Percentiles rank a stretch among this genome's conserved stretches.
Conservation (phyloP, 2,888 invertebrate species). For the Taphrorychus bicolor region DNA sequence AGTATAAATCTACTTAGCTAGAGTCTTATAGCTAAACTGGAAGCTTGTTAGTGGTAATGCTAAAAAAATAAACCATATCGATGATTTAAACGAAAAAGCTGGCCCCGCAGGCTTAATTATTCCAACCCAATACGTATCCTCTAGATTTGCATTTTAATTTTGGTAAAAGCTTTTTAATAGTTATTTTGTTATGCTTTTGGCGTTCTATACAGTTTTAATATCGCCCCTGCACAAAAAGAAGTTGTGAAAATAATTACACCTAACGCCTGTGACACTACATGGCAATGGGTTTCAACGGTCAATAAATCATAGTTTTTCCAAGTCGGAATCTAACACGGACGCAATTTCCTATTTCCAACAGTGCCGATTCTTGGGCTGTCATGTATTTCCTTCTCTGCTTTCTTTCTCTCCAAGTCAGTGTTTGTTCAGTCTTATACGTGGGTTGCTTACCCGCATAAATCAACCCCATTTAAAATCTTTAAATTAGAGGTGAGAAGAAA, state of each 20-base stretch:
- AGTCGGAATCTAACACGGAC: constrained; percentile 20
- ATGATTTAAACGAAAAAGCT: background rate
- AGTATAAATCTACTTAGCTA: constrained; percentile 2
- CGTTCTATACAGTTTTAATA: constrained; percentile 18
- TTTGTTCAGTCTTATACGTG: constrained; percentile 25
- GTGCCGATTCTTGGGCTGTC: constrained; percentile 32
- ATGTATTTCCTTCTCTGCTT: constrained; percentile 27
- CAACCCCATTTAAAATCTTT: constrained; percentile 34
- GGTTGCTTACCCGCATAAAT: constrained; percentile 30
- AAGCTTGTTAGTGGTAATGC: constrained; percentile 1
- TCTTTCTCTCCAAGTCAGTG: constrained; percentile 25
- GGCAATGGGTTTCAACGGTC: constrained; percentile 19
- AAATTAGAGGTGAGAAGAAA: constrained; percentile 28
- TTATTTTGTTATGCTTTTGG: constrained; percentile 17
- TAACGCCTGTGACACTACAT: constrained; percentile 2
- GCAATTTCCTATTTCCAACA: constrained; percentile 29
- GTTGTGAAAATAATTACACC: background rate
- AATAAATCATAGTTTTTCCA: constrained; percentile 31
- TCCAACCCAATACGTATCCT: constrained; percentile 10
- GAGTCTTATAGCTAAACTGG: background rate
- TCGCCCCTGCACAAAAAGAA: background rate
- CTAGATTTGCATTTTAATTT: constrained; percentile 32
- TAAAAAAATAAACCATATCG: background rate
- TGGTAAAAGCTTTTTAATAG: constrained; percentile 31
- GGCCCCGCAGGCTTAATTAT: constrained; percentile 5